These are phyloP conservation scores for Acanthosepion lycidas DNA, from an alignment of 2,888 invertebrate species.

Conservation along the genomic window DNA sequence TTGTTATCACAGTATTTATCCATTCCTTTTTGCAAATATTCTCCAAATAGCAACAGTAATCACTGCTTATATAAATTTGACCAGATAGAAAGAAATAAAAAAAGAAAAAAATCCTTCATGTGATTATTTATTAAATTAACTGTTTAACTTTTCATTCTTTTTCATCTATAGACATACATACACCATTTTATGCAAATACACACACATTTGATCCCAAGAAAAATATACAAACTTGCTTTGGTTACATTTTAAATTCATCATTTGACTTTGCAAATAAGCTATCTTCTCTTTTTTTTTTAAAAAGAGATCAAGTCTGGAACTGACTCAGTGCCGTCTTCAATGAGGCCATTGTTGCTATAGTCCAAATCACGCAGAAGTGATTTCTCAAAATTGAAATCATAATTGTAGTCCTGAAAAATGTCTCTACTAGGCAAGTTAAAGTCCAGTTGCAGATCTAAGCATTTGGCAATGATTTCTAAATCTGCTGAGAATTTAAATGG, in stretches of 20 bases:
- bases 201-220: background rate
- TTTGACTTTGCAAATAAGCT: background rate
- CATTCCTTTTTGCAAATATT: background rate
- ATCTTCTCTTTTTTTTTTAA: background rate
- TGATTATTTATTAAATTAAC: background rate
- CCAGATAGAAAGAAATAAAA: background rate
- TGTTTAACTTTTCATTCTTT: no score
- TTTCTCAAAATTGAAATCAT: slow-evolving; percentile 41
- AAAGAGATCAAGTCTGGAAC: slow-evolving; percentile 39
- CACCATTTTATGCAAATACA: background rate
- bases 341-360: background rate
- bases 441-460: background rate
- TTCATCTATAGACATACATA: background rate
- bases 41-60: background rate
- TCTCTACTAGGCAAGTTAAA: background rate
- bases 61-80: background rate
- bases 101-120: background rate
- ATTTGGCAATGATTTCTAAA: slow-evolving; percentile 45
- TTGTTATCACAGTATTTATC: background rate
- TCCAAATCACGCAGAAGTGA: slow-evolving; percentile 40
- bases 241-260: background rate
- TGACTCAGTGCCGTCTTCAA: background rate
- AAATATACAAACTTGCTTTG: background rate
- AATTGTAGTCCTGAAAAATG: background rate
- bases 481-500: slow-evolving; percentile 43